Base-by-base conservation (phyloP, 2,888 invertebrate genomes). In the Crocallis elinguaria region DNA sequence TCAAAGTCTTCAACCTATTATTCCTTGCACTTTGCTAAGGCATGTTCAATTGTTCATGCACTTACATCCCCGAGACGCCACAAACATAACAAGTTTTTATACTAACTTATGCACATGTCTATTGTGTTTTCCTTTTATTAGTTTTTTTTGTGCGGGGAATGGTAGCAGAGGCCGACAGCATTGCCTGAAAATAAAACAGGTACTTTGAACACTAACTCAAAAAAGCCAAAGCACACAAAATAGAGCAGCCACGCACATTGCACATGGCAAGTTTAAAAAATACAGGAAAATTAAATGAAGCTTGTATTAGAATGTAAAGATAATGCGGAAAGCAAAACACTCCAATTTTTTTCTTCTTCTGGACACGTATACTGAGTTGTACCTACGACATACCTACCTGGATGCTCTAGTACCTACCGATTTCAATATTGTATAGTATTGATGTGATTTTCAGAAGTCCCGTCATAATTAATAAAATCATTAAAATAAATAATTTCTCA, bases 91-190 rank as follows among this genome's bases (percentile, higher is more conserved):
- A 35, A 39, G 7, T 32, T 27, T 17, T 44, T 14, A 54, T 63
- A 62, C 55, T n/a, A n/a, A n/a, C n/a, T 37, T 54, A 59, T 54
- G 45, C 49, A 42, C 33, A 16, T 44, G 39, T 48, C 57, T 64
- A 90, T 75, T 89, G 89, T 48, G 90, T 93, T 92, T 95, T 95
- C 92, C 95, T 94, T 92, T 95, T 95, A 80, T 92, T 93, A 59
- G 94, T 84, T 86, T 95, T 95, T 92, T 95, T 95, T 90, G 93
- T 93, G 82, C 95, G 93, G 67, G 95, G 95, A 67, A 95, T 92
- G 67, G 95, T 95, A 77, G 95, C 94, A 83, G 93, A 94, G 77
- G 93, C 94, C 77, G 93, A 88, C 87, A 93, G 88, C 86, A 93
- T 88, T 81, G 94, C 93, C 94, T 94, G 92, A 75, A 94, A 93